Conservation (phyloP, 2,797 vertebrate genomes). For the Spinus olivaceus region DNA sequence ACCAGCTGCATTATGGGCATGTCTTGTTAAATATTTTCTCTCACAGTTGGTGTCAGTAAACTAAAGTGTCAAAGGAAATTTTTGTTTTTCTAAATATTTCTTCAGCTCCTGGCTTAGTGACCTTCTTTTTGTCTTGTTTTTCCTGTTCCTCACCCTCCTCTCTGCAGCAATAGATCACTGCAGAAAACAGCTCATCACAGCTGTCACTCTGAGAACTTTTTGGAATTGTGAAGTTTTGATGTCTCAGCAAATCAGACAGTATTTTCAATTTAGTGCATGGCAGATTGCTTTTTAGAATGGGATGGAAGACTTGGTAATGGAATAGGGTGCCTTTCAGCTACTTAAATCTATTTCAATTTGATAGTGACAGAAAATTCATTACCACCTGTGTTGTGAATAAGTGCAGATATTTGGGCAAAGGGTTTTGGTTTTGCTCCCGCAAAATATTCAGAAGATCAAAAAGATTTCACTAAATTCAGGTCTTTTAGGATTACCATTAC, state of each 20-base stretch:
- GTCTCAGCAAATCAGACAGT: constrained; percentile 55
- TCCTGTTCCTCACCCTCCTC: background rate
- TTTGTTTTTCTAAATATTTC: background rate
- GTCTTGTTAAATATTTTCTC: background rate
- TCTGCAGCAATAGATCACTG: background rate
- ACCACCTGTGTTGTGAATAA: background rate
- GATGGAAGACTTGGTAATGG: constrained; percentile 41
- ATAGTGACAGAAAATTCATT: constrained; percentile 64
- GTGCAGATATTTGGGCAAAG: background rate
- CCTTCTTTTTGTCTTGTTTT: constrained; percentile 11
- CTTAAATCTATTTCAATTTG: constrained; percentile 57
- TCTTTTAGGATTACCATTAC: background rate
- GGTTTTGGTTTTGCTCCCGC: background rate
- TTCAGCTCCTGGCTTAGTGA: background rate
- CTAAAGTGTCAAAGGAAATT: background rate
- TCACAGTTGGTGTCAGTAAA: background rate
- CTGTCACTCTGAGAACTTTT: constrained; percentile 35
- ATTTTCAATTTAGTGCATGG: constrained; percentile 56
- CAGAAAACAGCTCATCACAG: background rate
- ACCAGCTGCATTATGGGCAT: background rate
- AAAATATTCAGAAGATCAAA: background rate
- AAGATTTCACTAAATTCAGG: background rate
- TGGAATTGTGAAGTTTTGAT: constrained; percentile 13
- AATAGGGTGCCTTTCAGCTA: constrained; percentile 54
- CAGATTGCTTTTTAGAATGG: constrained; percentile 64